A percentile compares a stretch with the other conserved stretches of the same genome.
Conservation (phyloP, 2,888 invertebrate species). For the Ischnus inquisitorius region DNA sequence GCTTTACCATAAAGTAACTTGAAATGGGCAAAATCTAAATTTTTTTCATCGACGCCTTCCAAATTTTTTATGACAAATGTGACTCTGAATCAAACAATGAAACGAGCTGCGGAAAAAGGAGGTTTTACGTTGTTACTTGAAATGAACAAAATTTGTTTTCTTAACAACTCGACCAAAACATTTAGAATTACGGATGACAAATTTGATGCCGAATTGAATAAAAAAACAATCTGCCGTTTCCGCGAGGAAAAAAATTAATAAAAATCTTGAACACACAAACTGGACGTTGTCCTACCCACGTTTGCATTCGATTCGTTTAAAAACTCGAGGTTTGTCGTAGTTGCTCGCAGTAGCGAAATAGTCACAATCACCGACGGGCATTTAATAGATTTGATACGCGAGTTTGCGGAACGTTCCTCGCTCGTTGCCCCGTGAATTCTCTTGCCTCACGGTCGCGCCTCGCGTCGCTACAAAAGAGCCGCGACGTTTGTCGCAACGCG, state of each 20-base stretch:
- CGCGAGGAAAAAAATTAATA: too few species aligned
- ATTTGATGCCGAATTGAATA: too few species aligned
- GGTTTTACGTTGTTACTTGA: not conserved
- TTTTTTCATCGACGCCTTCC: not conserved
- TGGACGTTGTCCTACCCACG: too few species aligned
- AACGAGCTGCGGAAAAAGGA: not conserved
- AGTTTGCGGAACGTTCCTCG: not conserved
- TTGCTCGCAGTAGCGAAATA: not conserved
- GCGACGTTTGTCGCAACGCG: not conserved
- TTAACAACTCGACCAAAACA: not conserved
- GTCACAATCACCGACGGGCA: not conserved
- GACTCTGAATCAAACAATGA: too few species aligned
- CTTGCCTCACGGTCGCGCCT: conserved; percentile 5
- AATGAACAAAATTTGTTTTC: not conserved
- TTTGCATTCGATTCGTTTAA: not conserved
- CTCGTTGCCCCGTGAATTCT: not conserved
- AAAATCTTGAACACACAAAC: too few species aligned
- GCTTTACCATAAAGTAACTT: not conserved
- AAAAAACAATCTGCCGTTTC: too few species aligned
- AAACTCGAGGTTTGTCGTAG: not conserved
- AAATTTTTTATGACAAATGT: too few species aligned
- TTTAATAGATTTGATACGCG: conserved; percentile 18
- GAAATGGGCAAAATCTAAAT: not conserved
- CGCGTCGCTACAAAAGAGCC: not conserved
- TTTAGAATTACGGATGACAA: too few species aligned